A percentile compares a stretch with the other conserved stretches of the same genome.
These are phyloP conservation scores for Lithosia quadra DNA, from an alignment of 2,888 invertebrate genomes.

Conservation along the genomic window DNA sequence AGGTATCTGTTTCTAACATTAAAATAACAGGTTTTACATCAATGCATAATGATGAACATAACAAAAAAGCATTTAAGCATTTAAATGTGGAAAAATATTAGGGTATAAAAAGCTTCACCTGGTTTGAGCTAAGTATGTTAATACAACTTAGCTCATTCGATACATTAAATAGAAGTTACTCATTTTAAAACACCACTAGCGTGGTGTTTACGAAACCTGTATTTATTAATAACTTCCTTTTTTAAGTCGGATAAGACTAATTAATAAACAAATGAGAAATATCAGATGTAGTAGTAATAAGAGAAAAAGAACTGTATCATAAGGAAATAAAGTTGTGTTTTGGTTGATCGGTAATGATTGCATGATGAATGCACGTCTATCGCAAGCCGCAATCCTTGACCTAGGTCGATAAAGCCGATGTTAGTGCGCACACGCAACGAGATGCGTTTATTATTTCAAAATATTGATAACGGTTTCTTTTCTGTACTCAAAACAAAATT, in stretches of 20 bases:
- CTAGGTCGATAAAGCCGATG: constrained; percentile 61
- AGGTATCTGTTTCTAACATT: too few species aligned
- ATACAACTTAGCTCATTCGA: neutral
- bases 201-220: constrained; percentile 29
- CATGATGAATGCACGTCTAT: constrained; percentile 58
- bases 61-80: too few species aligned
- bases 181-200: constrained; percentile 36
- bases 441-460: constrained; percentile 41
- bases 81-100: too few species aligned
- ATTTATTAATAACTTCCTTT: constrained; percentile 14
- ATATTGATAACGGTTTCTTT: constrained; percentile 3
- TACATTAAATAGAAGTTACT: neutral
- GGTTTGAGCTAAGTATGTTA: neutral
- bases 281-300: constrained; percentile 4
- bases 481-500: neutral
- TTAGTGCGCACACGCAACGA: constrained; percentile 47
- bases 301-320: constrained; percentile 8
- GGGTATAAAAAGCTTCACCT: too few species aligned
- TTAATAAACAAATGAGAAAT: constrained; percentile 44
- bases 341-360: constrained; percentile 25
- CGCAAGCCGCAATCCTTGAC: constrained; percentile 63
- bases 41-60: too few species aligned
- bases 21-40: too few species aligned
- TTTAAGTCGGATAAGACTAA: constrained; percentile 44
- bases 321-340: constrained; percentile 22